Base-by-base conservation (phyloP, 2,888 invertebrate species). In the Caenorhabditis angaria region DNA sequence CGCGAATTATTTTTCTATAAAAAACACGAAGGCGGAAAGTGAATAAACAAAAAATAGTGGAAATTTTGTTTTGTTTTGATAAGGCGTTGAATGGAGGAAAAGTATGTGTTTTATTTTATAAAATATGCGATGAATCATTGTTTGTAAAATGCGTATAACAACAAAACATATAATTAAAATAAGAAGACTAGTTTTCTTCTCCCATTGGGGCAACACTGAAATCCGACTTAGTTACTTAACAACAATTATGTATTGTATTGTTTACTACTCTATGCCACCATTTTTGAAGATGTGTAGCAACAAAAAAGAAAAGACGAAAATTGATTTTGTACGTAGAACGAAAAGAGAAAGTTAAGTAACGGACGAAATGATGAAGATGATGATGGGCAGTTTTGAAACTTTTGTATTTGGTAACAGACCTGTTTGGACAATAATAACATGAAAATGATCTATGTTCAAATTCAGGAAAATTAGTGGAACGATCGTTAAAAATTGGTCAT, bases 61-160 rank as follows among this genome's bases (percentile, higher is more conserved):
- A n/a, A 12, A 41, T 12, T 32, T 41, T 3, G 18, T 18, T 41
- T 18, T 18, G 41, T 41, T 41, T 41, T 41, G 41, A 41, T 41
- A 41, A 41, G 41, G n/a, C n/a, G n/a, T n/a, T n/a, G n/a, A n/a
- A n/a, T n/a, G n/a, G n/a, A n/a, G n/a, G n/a, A n/a, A 41, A 14
- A 41, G 41, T 41, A 41, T 41, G 41, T n/a, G n/a, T n/a, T n/a
- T n/a, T n/a, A n/a, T 41, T 41, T 41, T 41, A 41, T 41, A 41
- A 41, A 41, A 41, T 41, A 41, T 41, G 14, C 14, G 41, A 41
- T 41, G 41, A 41, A 41, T 41, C 41, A 41, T 41, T 18, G 41
- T 41, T 41, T 41, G 41, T 41, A 18, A 41, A 41, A 41, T 18
- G 41, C 18, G 41, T 41, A 41, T 41, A 41, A n/a, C n/a, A n/a